Evolutionary conservation across 2,888 invertebrate genomes (phyloP).

Genomic region (Synergus laeviventris): DNA sequence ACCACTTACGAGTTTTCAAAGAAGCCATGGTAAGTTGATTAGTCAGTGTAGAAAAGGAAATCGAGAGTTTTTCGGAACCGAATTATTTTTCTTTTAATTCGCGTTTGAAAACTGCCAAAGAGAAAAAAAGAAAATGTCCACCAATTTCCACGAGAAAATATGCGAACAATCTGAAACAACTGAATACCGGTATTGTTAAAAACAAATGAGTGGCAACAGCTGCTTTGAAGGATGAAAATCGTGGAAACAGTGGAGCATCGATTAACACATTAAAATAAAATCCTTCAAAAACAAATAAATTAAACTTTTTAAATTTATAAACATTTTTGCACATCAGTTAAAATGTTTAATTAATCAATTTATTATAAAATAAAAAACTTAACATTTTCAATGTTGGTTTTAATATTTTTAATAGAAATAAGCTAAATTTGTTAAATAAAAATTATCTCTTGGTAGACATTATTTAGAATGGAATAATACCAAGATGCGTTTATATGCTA

Average conservation of each 20-base stretch:
- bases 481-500: not conserved
- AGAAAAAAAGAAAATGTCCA: too few species aligned
- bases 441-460: too few species aligned
- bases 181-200: constrained; percentile 53
- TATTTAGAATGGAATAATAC: not conserved
- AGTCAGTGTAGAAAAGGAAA: constrained; percentile 16
- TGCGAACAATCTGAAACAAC: constrained; percentile 57
- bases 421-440: too few species aligned
- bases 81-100: constrained; percentile 4
- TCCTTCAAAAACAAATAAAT: not conserved
- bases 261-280: not conserved
- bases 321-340: not conserved
- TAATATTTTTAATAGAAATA: too few species aligned
- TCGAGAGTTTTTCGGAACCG: constrained; percentile 24
- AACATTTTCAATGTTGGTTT: too few species aligned
- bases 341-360: not conserved
- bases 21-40: constrained; percentile 9
- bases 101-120: constrained; percentile 9
- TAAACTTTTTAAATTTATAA: not conserved
- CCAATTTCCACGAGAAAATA: constrained; percentile 54
- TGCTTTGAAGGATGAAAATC: not conserved
- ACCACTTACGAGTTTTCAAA: constrained; percentile 42
- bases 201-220: constrained; percentile 51
- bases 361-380: not conserved
- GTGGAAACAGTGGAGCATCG: constrained; percentile 9